Evolutionary conservation across 2,888 invertebrate genomes (phyloP), one percentile per base, ranked within the genome.

Genomic region (Cinara cedri): DNA sequence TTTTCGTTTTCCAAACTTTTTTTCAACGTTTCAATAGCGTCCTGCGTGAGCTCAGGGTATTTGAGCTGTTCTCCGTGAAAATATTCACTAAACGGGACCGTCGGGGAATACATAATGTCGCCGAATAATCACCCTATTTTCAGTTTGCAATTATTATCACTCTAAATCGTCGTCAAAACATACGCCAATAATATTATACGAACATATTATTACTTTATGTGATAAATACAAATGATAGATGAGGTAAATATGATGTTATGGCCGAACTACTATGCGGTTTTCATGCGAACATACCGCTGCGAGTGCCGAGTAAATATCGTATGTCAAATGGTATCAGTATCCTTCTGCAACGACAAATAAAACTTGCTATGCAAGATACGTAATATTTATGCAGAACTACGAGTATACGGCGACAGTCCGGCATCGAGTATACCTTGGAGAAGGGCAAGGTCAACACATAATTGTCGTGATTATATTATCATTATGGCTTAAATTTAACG

Each of bases 361-460:
- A n/a, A n/a, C 13, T 6, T 24, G 49, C 14, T 49, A 3, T 13
- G 68, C 34, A 51, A 68, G 68, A 16, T 60, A 34, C n/a, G 34
- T 24, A n/a, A n/a, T n/a, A n/a, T n/a, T n/a, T n/a, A n/a, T n/a
- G n/a, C n/a, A n/a, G n/a, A n/a, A n/a, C 13, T 42, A 63, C 42
- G 11, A n/a, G n/a, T n/a, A n/a, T n/a, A 4, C 34, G 34, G 34
- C 34, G n/a, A n/a, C n/a, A n/a, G n/a, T n/a, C n/a, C 6, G 34
- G 24, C 11, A 13, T 13, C 42, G 6, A 42, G n/a, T n/a, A 34
- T 34, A 34, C 34, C 63, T 66, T 24, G 68, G 13, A 19, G 68
- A 68, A 68, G 68, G 68, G 51, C 68, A 68, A 68, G 68, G 68
- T 68, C 68, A 24, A 51, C 26, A 4, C n/a, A n/a, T 26, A 16